Base-by-base conservation (phyloP, 2,113 vertebrate species). In the Alouatta palliata region DNA sequence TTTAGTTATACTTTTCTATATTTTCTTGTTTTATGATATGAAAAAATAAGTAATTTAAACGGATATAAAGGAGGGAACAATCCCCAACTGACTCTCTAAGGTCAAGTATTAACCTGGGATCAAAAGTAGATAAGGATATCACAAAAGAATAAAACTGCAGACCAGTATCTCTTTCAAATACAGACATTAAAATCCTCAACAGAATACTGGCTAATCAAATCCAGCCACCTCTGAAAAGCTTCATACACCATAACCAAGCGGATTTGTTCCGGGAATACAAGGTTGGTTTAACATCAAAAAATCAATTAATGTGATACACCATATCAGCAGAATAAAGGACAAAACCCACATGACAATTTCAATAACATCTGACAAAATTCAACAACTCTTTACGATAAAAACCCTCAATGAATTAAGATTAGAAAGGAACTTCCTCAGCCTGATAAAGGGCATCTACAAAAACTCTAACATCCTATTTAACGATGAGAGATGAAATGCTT, bases 31-130 rank as follows among this genome's bases (percentile, higher is more conserved):
- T 95, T 81, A 54, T 2, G 86, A 64, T 71, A 71, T 71, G 47
- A 91, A 88, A 91, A 93, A 82, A 40, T 85, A 90, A 86, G 19
- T 76, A 40, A 95, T 47, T 96, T 27, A 91, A 95, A 87, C 52
- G 82, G 13, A 92, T 76, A 75, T 92, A 80, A 4, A 80, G 56
- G 40, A 54, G 52, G 32, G 8, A 95, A 85, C 27, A 90, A 52
- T 89, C 85, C 37, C 6, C 27, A 77, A 58, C 19, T 88, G n/a
- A 84, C 83, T 95, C 49, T 79, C n/a, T 76, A 52, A 88, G 8
- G 6, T 61, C 84, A 64, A 88, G 16, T 88, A 73, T 88, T 80
- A 96, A 6, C 30, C 49, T 70, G 25, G 11, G 70, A 87, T 64
- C 47, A 92, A 84, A 92, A 84, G 71, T 20, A 83, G 68, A 73